A percentile compares a stretch with the other conserved stretches of the same genome.
Conservation (phyloP, 1,140 invertebrate species). For the Bombus superbus region DNA sequence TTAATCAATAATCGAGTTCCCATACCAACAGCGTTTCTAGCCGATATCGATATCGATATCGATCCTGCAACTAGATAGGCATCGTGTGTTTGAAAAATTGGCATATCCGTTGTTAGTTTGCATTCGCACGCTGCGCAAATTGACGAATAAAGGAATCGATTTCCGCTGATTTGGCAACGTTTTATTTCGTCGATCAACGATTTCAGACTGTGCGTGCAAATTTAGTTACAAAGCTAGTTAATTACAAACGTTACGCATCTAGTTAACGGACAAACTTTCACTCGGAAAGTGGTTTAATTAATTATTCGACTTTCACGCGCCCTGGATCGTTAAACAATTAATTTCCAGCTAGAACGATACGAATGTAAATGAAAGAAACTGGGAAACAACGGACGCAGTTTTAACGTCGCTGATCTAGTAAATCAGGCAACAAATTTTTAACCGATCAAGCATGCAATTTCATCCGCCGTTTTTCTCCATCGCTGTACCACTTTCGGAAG, state of each 20-base stretch:
- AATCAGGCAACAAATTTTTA: background rate
- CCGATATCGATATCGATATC: background rate
- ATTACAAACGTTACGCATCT: too few relatives aligned
- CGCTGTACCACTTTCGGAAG: background rate
- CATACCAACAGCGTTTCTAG: background rate
- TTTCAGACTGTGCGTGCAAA: too few relatives aligned
- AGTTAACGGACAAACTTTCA: too few relatives aligned
- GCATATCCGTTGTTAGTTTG: background rate
- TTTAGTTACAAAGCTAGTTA: too few relatives aligned
- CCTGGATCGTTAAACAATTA: too few relatives aligned
- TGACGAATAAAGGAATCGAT: background rate
- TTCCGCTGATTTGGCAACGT: background rate
- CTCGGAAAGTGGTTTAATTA: too few relatives aligned
- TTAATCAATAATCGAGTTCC: background rate
- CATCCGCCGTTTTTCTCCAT: background rate
- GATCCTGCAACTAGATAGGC: too few relatives aligned
- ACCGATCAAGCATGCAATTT: background rate
- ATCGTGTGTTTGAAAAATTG: background rate
- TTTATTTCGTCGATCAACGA: too few relatives aligned
- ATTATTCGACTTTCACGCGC: too few relatives aligned
- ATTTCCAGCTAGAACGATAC: too few relatives aligned
- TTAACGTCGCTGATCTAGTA: background rate
- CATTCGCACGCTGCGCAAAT: too few relatives aligned
- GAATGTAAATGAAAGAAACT: too few relatives aligned
- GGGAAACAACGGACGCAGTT: background rate